Evolutionary conservation across 2,113 vertebrate genomes (phyloP).

Genomic region (Psammodynastes pulverulentus): DNA sequence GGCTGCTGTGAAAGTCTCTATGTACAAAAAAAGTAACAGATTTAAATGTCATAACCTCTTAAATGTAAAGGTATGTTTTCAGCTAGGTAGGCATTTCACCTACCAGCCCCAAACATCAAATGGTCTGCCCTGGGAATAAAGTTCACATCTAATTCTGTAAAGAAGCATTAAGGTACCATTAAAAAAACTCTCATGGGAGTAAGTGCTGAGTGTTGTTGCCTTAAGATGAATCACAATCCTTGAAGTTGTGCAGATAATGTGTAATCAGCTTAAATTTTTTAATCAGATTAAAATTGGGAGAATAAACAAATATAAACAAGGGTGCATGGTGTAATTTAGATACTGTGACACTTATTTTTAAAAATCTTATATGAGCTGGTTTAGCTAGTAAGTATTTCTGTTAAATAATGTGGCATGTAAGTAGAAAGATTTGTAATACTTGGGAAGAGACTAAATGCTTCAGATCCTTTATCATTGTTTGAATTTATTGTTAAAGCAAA

Average conservation of each 20-base stretch:
- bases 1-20: constrained; percentile 2
- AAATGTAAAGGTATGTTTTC: constrained; percentile 3
- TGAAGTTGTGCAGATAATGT: constrained; percentile 12
- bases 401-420: constrained; percentile 3
- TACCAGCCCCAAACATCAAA: background rate
- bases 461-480: background rate
- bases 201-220: constrained; percentile 6
- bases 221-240: constrained; percentile 17
- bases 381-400: constrained; percentile 12
- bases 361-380: constrained; percentile 18
- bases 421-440: constrained; percentile 23
- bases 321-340: background rate
- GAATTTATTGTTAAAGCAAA: background rate
- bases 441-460: background rate
- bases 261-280: background rate
- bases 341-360: background rate
- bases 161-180: constrained; percentile 4
- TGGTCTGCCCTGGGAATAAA: background rate
- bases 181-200: constrained; percentile 29
- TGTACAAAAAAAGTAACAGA: constrained; percentile 21
- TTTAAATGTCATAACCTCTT: constrained; percentile 15
- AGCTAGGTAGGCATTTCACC: background rate
- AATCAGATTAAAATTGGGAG: background rate
- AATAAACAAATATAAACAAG: constrained; percentile 12
- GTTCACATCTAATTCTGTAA: constrained; percentile 7